A percentile compares a stretch with the other conserved stretches of the same genome.
Evolutionary conservation across 2,888 invertebrate genomes (phyloP).

Genomic region (Ommatoiulus sabulosus): DNA sequence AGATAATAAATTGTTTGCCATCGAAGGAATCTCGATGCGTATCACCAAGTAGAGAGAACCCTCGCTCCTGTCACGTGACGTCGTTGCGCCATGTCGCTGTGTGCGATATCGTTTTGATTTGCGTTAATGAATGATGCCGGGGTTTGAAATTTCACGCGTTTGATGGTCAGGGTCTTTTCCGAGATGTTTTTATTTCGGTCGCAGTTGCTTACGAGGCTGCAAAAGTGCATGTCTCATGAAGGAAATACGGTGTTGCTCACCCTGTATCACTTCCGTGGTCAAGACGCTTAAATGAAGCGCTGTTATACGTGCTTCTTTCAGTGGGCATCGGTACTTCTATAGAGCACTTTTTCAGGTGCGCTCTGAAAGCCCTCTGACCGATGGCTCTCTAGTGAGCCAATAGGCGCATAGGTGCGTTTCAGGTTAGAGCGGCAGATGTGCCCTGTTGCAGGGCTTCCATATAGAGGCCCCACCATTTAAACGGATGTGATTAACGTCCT

Average conservation of each 20-base stretch:
- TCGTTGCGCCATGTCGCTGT: background rate
- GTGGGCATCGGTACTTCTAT: no score
- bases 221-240: background rate
- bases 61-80: background rate
- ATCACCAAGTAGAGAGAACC: conserved; percentile 9
- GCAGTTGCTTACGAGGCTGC: background rate
- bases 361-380: no score
- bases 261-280: background rate
- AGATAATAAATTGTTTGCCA: background rate
- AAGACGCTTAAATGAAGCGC: no score
- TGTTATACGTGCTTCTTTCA: no score
- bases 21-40: background rate
- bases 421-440: no score
- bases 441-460: no score
- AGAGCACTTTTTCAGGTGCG: no score
- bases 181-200: background rate
- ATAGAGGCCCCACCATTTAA: no score
- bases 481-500: no score
- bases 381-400: no score
- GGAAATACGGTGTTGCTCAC: background rate
- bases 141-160: background rate
- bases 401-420: no score
- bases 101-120: background rate
- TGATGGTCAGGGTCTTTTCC: background rate
- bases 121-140: background rate